Conservation (phyloP, 1,140 invertebrate genomes). For the Aphelenchoides fujianensis region DNA sequence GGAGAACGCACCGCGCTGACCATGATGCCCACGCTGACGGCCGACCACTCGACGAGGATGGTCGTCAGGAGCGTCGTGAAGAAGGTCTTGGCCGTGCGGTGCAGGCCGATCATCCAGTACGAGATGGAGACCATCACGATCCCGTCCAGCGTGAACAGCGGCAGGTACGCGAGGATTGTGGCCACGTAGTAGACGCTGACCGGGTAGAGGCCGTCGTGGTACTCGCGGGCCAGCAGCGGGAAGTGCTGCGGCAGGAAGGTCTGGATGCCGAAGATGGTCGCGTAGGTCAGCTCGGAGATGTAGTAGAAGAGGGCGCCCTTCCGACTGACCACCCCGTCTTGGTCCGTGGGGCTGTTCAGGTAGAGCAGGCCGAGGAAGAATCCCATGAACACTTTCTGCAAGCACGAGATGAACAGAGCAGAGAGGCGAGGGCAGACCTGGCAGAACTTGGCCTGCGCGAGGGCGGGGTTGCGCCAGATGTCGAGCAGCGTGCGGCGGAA, state of each 20-base stretch:
- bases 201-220: constrained; percentile 48
- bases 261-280: constrained; percentile 31
- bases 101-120: constrained; percentile 50
- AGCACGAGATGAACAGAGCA: background rate
- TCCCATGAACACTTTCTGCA: constrained; percentile 52
- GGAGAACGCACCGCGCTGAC: constrained; percentile 26
- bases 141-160: constrained; percentile 54
- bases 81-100: constrained; percentile 14
- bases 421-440: background rate
- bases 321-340: constrained; percentile 58
- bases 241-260: constrained; percentile 46
- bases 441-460: constrained; percentile 13
- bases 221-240: constrained; percentile 45
- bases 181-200: constrained; percentile 36
- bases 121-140: constrained; percentile 40
- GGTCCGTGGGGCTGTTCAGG: constrained; percentile 34
- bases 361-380: constrained; percentile 63
- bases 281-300: constrained; percentile 47
- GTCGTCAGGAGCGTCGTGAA: constrained; percentile 31
- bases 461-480: constrained; percentile 41
- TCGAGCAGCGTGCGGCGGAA: constrained; percentile 26
- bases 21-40: constrained; percentile 34
- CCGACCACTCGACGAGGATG: constrained; percentile 40
- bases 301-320: constrained; percentile 63
- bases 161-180: constrained; percentile 49